Evolutionary conservation across 2,888 invertebrate genomes (phyloP), one percentile per base, ranked within the genome.

Genomic region (Gymnocheta viridis): DNA sequence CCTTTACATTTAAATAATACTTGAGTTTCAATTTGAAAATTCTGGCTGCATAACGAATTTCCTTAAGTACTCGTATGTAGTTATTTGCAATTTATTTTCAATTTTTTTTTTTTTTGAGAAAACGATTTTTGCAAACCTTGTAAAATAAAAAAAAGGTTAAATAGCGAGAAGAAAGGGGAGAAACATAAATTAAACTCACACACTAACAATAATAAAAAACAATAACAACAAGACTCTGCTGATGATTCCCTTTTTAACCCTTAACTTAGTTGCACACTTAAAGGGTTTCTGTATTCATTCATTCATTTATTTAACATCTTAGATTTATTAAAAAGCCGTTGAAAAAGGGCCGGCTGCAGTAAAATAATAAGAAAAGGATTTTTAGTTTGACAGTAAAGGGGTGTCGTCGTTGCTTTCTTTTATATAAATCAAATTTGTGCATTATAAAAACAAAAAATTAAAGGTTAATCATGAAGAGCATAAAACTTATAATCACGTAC

Each of bases 401-500:
- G 64, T 72, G 64, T 72, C 56, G 7, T 69, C 51, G 6, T 64
- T 78, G 64, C 66, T 74, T 74, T 29, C 38, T 74, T 58, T 73
- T 66, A 67, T 69, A 58, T 73, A 77, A 81, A 84, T 77, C 73
- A 81, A 69, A 62, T 69, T 62, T 73, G 41, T 51, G 38, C 41
- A 44, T 74, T 66, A 44, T 6, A 70, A 62, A 73, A 80, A 54
- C n/a, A 56, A 62, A 74, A 86, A 85, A 83, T 86, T 88, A 89
- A 88, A 89, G 88, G 88, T 89, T 89, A 89, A 89, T 88, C 88
- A 89, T 87, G 86, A 88, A 87, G 87, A 89, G 32, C 70, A 70
- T 58, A 88, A 35, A 67, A 77, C 66, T 19, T 54, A 86, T 89
- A 88, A 89, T 89, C 89, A 88, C 88, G 87, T 88, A 88, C 89